Evolutionary conservation across 2,113 vertebrate genomes (phyloP), one percentile per base, ranked within the genome.

Genomic region (Dendropsophus ebraccatus): DNA sequence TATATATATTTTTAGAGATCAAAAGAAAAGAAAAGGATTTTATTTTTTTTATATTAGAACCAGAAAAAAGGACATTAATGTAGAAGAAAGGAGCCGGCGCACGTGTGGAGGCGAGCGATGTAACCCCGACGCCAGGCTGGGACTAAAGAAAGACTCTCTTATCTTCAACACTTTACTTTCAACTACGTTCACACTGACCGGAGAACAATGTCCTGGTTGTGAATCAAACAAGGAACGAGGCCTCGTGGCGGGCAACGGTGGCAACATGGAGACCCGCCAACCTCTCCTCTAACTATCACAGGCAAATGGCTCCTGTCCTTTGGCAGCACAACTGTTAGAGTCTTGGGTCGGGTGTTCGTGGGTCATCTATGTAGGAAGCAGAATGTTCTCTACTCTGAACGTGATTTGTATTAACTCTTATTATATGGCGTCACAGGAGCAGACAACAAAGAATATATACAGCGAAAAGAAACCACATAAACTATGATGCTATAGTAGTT

Each of bases 1-100:
- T n/a, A 52, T 83, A 58, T 74, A 58, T 74, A 30, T 0, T 77
- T 78, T 87, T 14, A 82, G 21, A 52, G 67, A 45, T 10, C 87
- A 87, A 88, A 85, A 89, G 89, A 87, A 77, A 91, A 87, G 82
- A 86, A 86, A 86, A 72, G 50, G 16, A 35, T n/a, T n/a, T n/a
- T n/a, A n/a, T n/a, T n/a, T n/a, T n/a, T n/a, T n/a, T n/a, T n/a
- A n/a, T n/a, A n/a, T n/a, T n/a, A n/a, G n/a, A n/a, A 35, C 21
- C 54, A 79, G 19, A 79, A 60, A 70, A n/a, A 78, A 72, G 30
- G 49, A 35, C 62, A 67, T 70, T 56, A 72, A 86, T 58, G 50
- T 19, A 21, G 76, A 45, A 72, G 23, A 80, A 80, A 28, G 52
- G 67, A 60, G 54, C 14, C 60, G 70, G 35, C 13, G 45, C 79